Percentiles rank a stretch among this genome's conserved stretches.
phyloP scores from a whole-genome alignment of 2,113 vertebrate genomes.

The Tachysurus vachellii region DNA sequence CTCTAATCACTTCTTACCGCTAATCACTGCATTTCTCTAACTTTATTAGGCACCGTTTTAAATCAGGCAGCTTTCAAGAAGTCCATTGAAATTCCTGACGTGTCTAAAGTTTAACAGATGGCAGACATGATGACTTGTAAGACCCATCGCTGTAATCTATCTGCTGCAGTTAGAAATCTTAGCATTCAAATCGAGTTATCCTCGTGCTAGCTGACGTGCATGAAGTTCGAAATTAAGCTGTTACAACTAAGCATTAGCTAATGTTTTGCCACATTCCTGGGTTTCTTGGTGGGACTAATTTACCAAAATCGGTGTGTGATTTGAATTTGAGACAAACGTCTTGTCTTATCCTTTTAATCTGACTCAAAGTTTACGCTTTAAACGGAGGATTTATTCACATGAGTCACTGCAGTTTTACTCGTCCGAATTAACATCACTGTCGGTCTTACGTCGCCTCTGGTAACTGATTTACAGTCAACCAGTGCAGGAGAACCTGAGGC shows the following conservation, averaged over 20 bases:
- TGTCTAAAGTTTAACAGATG: neutral
- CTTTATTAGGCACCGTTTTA: neutral
- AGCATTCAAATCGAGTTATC: neutral
- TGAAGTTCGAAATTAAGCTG: neutral
- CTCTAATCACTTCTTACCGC: neutral
- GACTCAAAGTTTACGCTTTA: neutral
- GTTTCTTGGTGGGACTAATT: neutral
- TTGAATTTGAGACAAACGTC: neutral
- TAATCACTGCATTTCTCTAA: neutral
- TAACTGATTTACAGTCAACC: conserved; percentile 39
- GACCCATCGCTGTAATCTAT: neutral
- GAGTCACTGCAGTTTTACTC: neutral
- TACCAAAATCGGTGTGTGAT: too few relatives aligned
- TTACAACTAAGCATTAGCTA: neutral
- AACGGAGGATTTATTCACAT: neutral
- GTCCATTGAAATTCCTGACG: neutral
- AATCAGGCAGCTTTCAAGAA: neutral
- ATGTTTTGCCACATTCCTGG: neutral
- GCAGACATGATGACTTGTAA: neutral
- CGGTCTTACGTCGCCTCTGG: conserved; percentile 2
- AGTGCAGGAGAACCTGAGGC: conserved; percentile 9
- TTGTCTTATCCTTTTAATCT: neutral
- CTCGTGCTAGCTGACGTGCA: neutral
- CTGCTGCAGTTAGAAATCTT: neutral
- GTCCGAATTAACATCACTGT: neutral